phyloP scores from a whole-genome alignment of 2,888 invertebrate species.

The Acheta domesticus region DNA sequence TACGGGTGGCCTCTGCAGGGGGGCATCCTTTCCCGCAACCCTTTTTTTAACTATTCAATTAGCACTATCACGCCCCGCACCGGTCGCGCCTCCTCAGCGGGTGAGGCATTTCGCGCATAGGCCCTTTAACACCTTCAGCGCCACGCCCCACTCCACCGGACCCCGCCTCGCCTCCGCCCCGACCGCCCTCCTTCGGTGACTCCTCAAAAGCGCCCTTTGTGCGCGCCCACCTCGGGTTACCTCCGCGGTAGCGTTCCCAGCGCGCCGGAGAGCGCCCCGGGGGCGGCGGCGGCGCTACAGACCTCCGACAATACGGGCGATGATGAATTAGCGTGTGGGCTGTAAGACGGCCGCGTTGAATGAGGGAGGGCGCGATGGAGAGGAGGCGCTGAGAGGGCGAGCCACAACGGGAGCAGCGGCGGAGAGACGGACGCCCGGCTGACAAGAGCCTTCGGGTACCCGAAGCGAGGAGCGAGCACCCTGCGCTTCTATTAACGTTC shows the following conservation, averaged over 20 bases:
- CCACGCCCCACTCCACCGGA: background rate
- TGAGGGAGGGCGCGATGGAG: background rate
- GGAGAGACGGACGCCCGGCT: background rate
- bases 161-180: background rate
- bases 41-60: background rate
- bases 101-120: background rate
- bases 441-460: background rate
- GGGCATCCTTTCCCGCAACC: background rate
- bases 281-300: background rate
- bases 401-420: background rate
- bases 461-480: background rate
- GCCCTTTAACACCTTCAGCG: background rate
- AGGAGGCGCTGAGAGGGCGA: background rate
- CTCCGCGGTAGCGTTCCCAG: no score
- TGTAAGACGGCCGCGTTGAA: background rate
- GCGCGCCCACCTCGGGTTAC: background rate
- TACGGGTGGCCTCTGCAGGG: background rate
- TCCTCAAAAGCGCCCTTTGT: background rate
- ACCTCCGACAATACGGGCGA: background rate
- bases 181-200: no score
- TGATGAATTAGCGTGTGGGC: conserved; percentile 18
- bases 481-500: background rate
- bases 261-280: no score
- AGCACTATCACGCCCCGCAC: background rate
- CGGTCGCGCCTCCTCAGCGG: background rate